Evolutionary conservation across 2,888 invertebrate species (phyloP).

Genomic region (Adineta ricciae): DNA sequence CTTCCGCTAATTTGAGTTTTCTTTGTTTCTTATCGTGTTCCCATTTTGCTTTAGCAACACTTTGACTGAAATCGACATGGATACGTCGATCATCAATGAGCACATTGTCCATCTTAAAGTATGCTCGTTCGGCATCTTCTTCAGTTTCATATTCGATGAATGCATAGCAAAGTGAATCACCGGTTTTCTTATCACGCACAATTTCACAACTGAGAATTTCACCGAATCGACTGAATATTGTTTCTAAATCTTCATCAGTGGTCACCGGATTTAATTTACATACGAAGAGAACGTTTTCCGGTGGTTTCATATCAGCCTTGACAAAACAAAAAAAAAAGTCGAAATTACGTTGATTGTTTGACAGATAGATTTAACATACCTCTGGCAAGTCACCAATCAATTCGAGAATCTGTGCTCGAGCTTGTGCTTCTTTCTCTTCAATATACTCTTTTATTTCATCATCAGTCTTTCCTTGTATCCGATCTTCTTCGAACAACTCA

Average conservation of each 20-base stretch:
- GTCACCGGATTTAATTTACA: constrained; percentile 98
- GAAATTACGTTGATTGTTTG: too few relatives aligned
- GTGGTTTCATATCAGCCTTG: constrained; percentile 94
- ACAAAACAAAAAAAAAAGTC: constrained; percentile 62
- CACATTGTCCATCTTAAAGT: constrained; percentile 99
- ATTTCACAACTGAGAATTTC: constrained; percentile 86
- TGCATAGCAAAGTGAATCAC: constrained; percentile 92
- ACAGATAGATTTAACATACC: neutral
- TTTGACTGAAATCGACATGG: constrained; percentile 98
- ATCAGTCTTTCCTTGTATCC: constrained; percentile 56
- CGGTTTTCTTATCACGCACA: constrained; percentile 78
- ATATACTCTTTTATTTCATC: constrained; percentile 76
- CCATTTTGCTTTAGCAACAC: constrained; percentile 68
- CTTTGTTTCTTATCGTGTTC: neutral
- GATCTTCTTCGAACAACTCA: constrained; percentile 66
- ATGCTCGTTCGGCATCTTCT: constrained; percentile 79
- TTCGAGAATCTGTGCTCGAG: constrained; percentile 88
- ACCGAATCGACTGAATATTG: constrained; percentile 86
- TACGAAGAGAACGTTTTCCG: constrained; percentile 95
- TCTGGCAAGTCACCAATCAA: constrained; percentile 57
- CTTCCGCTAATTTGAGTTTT: neutral
- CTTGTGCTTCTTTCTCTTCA: constrained; percentile 82
- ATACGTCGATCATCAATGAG: constrained; percentile 94
- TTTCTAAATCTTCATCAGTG: constrained; percentile 87
- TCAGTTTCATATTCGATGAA: constrained; percentile 90